Base-by-base conservation (phyloP, 2,888 invertebrate genomes). In the Oasisia sp. region DNA sequence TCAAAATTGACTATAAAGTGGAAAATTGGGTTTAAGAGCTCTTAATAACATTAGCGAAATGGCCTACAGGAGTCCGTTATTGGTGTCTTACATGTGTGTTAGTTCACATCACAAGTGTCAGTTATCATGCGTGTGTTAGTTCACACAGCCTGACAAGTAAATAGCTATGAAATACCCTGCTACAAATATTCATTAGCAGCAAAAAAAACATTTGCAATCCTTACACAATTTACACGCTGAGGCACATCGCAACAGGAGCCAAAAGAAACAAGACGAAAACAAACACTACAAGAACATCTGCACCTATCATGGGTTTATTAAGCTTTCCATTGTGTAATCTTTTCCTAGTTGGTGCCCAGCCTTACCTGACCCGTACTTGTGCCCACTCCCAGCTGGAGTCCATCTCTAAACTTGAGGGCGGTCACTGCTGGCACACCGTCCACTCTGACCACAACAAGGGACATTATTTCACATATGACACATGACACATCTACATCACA, bases 321-420 rank as follows among this genome's bases (percentile, higher is more conserved):
- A 9, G 27, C 2, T 19, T n/a, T 27, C 74, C 27, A 14, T 27
- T 74, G 74, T 74, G 1, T 74, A n/a, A 19, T 74, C 14, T 74
- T 27, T n/a, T 74, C 74, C 27, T 5, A 74, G 74, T 27, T 74
- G 14, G 27, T 27, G 94, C 74, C n/a, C 74, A n/a, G 74, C 27
- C 74, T 74, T 94, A 99, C 97, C 97, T 99, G 99, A 0, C 99
- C 99, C 32, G 98, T 98, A 8, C 98, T 97, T 89, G 99, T 99
- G 19, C 99, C 99, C 4, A 99, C 98, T 32, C 98, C 99, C 92
- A 97, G 94, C 58, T 96, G 96, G 89, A 97, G 95, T 5, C 96
- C 97, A 95, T 97, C 97, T 92, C 95, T 94, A 92, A 94, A 96
- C 93, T 95, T 96, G 38, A 96, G 56, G 12, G 95, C 94, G 58